Evolutionary conservation across 2,797 vertebrate species (phyloP).

Genomic region (Threskiornis aethiopicus): DNA sequence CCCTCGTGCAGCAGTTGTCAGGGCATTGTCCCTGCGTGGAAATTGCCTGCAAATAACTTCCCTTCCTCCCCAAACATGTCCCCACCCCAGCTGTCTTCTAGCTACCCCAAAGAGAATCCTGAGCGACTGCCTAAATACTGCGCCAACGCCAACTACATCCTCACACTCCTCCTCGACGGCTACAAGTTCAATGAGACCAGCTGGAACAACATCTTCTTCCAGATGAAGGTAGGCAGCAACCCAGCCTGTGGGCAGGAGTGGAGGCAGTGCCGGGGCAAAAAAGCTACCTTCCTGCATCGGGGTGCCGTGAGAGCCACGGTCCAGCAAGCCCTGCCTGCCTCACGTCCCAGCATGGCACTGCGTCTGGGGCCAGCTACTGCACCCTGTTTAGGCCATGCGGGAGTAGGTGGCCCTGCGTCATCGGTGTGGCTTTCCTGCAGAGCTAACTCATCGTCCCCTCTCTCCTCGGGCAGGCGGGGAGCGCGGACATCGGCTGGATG

Average conservation of each 20-base stretch:
- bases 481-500: slow-evolving; percentile 73
- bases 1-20: background rate
- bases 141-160: slow-evolving; percentile 71
- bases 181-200: slow-evolving; percentile 69
- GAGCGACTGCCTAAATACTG: slow-evolving; percentile 74
- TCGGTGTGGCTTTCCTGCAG: background rate
- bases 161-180: slow-evolving; percentile 71
- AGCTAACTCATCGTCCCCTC: background rate
- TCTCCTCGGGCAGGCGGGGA: slow-evolving; percentile 55
- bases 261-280: fast-evolving
- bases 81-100: slow-evolving; percentile 52
- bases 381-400: fast-evolving
- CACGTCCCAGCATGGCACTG: fast-evolving
- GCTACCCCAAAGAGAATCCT: slow-evolving; percentile 44
- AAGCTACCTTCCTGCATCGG: fast-evolving
- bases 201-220: slow-evolving; percentile 77
- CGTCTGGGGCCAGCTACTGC: background rate
- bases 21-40: background rate
- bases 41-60: background rate
- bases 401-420: background rate
- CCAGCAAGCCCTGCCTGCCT: background rate
- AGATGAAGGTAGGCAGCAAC: slow-evolving; percentile 68
- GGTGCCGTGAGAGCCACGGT: fast-evolving
- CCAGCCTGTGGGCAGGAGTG: background rate
- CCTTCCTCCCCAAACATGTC: background rate